Evolutionary conservation across 2,113 vertebrate genomes (phyloP), one percentile per base, ranked within the genome.

Genomic region (Antechinus flavipes): DNA sequence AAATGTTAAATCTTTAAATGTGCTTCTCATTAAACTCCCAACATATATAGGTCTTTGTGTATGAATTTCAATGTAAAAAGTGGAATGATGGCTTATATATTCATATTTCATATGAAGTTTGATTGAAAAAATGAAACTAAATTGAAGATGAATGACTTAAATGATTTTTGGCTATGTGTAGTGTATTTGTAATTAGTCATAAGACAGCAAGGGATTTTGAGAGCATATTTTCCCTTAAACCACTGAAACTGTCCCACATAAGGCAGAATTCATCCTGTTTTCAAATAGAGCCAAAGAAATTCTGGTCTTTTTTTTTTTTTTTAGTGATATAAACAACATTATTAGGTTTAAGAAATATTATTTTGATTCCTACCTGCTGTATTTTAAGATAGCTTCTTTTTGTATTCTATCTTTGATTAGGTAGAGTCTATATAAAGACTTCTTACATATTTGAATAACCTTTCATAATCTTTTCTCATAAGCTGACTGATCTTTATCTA

Each of bases 61-160:
- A 27, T 6, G 54, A 46, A 46, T 92, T 54, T 95, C 24, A 91
- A 4, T 94, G 23, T 95, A 52, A 46, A 24, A 58, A 91, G 23
- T 94, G 5, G 27, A 95, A 94, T 2, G 94, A 93, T 90, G 50
- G 7, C 19, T 84, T 93, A 24, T 89, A 54, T 89, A 54, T 54
- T 95, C 89, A 76, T 96, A 95, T 95, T 42, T 42, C 93, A 49
- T 93, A 23, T 95, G 11, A 93, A 95, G 52, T 35, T 23, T 90
- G 91, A 93, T 89, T 42, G 91, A 68, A 94, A 94, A 95, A 96
- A 25, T 56, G 35, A 93, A 90, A 47, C 30, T 76, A 46, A 92
- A 92, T 16, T 95, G 49, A 93, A 84, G 27, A 11, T 95, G 92
- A 96, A 54, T 91, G 25, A 9, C 6, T 22, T 50, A 30, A 90